These are phyloP conservation scores for Yponomeuta evonymella DNA, from an alignment of 2,888 invertebrate genomes.

Conservation along the genomic window DNA sequence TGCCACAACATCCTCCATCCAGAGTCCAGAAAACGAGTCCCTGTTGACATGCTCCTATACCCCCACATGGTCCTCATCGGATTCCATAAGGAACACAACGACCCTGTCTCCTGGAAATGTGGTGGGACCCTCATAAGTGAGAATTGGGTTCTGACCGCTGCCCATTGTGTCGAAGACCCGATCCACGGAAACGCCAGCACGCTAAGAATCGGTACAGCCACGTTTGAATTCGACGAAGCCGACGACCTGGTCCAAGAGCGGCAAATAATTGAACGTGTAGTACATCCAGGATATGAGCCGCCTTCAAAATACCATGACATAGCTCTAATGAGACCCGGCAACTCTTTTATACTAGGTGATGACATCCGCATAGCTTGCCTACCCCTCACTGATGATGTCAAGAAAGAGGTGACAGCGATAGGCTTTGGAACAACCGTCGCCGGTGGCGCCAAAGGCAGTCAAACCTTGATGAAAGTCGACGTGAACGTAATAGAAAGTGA, in stretches of 20 bases:
- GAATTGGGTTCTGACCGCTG: slow-evolving; percentile 64
- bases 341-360: slow-evolving; percentile 62
- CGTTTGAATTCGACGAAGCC: slow-evolving; percentile 65
- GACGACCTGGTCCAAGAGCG: slow-evolving; percentile 72
- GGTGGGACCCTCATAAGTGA: slow-evolving; percentile 62
- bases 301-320: slow-evolving; percentile 80
- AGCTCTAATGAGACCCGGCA: slow-evolving; percentile 75
- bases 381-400: slow-evolving; percentile 39
- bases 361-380: slow-evolving; percentile 80
- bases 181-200: slow-evolving; percentile 66
- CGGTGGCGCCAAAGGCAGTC: slow-evolving; percentile 54
- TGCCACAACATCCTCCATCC: slow-evolving; percentile 61
- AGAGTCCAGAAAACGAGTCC: slow-evolving; percentile 47
- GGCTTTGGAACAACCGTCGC: slow-evolving; percentile 78
- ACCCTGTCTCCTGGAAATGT: slow-evolving; percentile 55
- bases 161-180: slow-evolving; percentile 59
- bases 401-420: slow-evolving; percentile 68
- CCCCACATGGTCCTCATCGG: slow-evolving; percentile 80
- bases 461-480: slow-evolving; percentile 68
- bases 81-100: slow-evolving; percentile 31
- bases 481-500: slow-evolving; percentile 48
- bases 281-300: slow-evolving; percentile 75
- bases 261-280: slow-evolving; percentile 50
- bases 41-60: slow-evolving; percentile 69
- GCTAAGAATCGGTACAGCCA: slow-evolving; percentile 72